A percentile compares a stretch with the other conserved stretches of the same genome.
Conservation (phyloP, 2,888 invertebrate genomes). For the Drosophila heteroneura region DNA sequence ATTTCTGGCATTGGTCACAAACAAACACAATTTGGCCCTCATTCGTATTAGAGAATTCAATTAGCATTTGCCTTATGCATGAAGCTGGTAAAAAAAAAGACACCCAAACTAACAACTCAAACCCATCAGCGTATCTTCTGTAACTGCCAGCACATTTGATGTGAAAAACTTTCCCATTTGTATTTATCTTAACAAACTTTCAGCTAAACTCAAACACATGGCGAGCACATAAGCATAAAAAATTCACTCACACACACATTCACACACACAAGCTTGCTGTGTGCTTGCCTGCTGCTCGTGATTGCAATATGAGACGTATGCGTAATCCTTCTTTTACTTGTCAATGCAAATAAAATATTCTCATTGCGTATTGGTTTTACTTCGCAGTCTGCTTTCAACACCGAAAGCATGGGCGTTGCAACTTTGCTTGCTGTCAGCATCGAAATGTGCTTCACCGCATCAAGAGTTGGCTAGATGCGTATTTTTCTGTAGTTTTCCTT, state of each 20-base stretch:
- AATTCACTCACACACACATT: neutral
- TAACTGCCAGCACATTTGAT: constrained; percentile 29
- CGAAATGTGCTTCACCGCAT: constrained; percentile 18
- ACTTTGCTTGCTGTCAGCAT: constrained; percentile 37
- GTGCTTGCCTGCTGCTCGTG: constrained; percentile 32
- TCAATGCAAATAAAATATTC: constrained; percentile 45
- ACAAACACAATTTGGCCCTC: constrained; percentile 49
- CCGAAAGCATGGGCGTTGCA: constrained; percentile 17
- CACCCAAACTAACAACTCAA: neutral
- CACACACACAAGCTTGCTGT: neutral
- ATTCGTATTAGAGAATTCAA: constrained; percentile 66
- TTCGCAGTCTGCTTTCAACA: constrained; percentile 17
- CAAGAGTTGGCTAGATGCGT: constrained; percentile 9
- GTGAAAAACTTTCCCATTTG: constrained; percentile 59
- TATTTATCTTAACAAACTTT: constrained; percentile 69
- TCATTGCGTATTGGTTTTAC: constrained; percentile 33
- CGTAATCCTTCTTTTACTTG: constrained; percentile 44
- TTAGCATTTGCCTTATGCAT: constrained; percentile 76
- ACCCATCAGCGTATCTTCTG: constrained; percentile 5
- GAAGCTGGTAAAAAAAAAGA: constrained; percentile 30
- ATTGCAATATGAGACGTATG: constrained; percentile 66
- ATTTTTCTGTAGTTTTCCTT: neutral
- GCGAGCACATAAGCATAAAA: constrained; percentile 5
- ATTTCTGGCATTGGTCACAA: constrained; percentile 20
- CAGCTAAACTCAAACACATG: constrained; percentile 16